Base-by-base conservation (phyloP, 2,888 invertebrate species). In the Heliconius sara region DNA sequence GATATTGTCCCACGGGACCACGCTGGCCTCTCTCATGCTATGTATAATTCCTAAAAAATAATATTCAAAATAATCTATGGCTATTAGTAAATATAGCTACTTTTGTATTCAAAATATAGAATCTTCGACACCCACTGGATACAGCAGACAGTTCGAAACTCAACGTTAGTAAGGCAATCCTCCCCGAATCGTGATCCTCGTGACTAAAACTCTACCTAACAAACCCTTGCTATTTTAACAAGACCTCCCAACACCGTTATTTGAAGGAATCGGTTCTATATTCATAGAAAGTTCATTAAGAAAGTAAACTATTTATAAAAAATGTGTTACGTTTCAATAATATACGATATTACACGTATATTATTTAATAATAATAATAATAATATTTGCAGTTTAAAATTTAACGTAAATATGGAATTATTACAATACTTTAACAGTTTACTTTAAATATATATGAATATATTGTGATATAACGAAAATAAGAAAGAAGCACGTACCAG, bases 401-500 rank as follows among this genome's bases (percentile, higher is more conserved):
- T 47, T 47, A 4, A 0, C 16, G 16, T 5, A 5, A 47, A 47
- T 16, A 0, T 57, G 30, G 3, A 30, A 2, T 57, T 7, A 57
- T 57, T 57, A 57, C 5, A 1, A 22, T 9, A 57, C 0, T 47
- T 57, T 9, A 57, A 57, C 57, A 22, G 3, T 2, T 19, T 10
- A 71, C 1, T 43, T 39, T 43, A 4, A 71, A 25, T n/a, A n/a
- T 39, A 19, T 30, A 39, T 12, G 1, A 13, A 47, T 47, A 65
- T 52, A 13, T 27, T 2, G 12, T 78, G 87, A 16, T 47, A 88
- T 88, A 84, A 89, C 86, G 87, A 87, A 91, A 92, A 91, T 91
- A 93, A 91, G 81, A 78, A 93, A 91, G 81, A 78, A 67, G 34
- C 89, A 89, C 86, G 87, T 93, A 93, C 94, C 92, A 91, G 93